These are phyloP conservation scores for Prinia subflava DNA, from an alignment of 2,113 vertebrate genomes.

Conservation along the genomic window DNA sequence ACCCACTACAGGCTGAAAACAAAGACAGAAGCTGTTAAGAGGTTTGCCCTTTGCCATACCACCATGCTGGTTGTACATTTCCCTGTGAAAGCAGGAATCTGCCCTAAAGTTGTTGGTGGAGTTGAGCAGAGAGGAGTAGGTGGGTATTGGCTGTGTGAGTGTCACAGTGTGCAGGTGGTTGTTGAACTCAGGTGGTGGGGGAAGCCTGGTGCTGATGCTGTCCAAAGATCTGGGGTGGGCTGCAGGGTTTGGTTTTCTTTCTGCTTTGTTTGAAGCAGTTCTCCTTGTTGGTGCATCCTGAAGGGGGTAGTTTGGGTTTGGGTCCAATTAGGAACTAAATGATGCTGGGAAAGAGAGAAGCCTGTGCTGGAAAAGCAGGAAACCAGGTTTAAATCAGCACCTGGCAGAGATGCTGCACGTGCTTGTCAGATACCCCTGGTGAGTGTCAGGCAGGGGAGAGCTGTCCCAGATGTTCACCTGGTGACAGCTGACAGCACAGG, in stretches of 20 bases:
- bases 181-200: neutral
- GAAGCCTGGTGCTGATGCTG: neutral
- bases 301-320: neutral
- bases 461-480: neutral
- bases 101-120: neutral
- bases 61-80: neutral
- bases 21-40: neutral
- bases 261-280: neutral
- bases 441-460: neutral
- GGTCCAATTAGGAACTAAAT: neutral
- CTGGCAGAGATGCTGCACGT: fast-evolving
- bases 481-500: neutral
- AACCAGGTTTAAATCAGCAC: neutral
- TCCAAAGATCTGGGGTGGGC: neutral
- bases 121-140: neutral
- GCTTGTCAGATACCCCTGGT: neutral
- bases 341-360: neutral
- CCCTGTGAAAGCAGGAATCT: neutral
- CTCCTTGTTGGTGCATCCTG: neutral
- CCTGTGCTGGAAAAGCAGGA: neutral
- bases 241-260: neutral
- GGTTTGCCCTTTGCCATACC: neutral
- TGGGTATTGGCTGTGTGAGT: fast-evolving
- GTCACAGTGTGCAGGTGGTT: fast-evolving
- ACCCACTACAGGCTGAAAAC: neutral